Evolutionary conservation across 1,140 invertebrate species (phyloP), one percentile per base, ranked within the genome.

Genomic region (Bombus consobrinus): DNA sequence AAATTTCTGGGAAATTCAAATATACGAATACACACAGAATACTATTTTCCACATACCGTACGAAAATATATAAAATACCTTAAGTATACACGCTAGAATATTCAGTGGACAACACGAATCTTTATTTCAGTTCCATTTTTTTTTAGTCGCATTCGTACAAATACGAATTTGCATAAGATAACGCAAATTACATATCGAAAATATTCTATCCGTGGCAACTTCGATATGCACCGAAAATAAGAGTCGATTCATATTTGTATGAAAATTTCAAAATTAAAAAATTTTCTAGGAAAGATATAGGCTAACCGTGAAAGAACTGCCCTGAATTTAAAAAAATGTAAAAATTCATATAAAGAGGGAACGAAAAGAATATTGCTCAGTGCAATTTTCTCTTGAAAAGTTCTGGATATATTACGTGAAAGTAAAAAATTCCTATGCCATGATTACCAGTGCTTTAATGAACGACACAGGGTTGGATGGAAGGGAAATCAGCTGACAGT

Each of bases 161-260:
- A 62, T 62, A 12, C 22, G 47, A 43, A 34, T 57, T 34, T 75
- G 28, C 59, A 22, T 25, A 57, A 72, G 12, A 6, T 37, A 57
- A 75, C 53, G 32, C 12, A 57, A 57, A 75, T 75, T 75, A 57
- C 47, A 12, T 25, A 47, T 57, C 6, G 22, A 15, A 37, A 75
- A 72, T 41, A 18, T 34, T 57, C 18, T 47, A 28, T 13, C 13
- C 34, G 12, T 57, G 3, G 22, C 32, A 34, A 75, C 3, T 22
- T 57, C 32, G 57, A 57, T 75, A 75, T 75, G 73, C 47, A 75
- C 37, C 15, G 73, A 75, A 75, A 75, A 47, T 75, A 75, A 34
- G 47, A 34, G 13, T 57, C 73, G n/a, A 6, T 25, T 32, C 4
- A 0, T 75, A 75, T 75, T 57, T 75, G 41, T 43, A 74, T 74